Evolutionary conservation across 23 tunicate genomes (phyloP).

Genomic region (Phallusia fumigata): DNA sequence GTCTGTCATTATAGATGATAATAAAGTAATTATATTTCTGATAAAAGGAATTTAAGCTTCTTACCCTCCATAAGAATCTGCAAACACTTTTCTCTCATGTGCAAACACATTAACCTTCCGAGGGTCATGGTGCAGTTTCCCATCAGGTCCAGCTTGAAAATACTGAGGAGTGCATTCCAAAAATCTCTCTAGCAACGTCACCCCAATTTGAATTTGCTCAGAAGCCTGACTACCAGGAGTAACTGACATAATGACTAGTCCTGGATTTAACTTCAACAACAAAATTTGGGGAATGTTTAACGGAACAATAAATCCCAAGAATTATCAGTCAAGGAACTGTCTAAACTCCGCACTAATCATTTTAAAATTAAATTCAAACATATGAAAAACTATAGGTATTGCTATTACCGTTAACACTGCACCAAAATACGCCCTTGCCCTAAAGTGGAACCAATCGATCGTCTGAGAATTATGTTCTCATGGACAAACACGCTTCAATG

Average conservation of each 20-base stretch:
- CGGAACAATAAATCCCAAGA: too few species aligned
- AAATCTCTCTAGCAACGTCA: slow-evolving; percentile 69
- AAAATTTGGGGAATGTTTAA: too few species aligned
- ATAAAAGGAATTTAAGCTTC: not conserved
- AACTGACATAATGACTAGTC: slow-evolving; percentile 34
- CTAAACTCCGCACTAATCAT: too few species aligned
- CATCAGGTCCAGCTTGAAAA: slow-evolving; percentile 47
- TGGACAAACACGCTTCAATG: not conserved
- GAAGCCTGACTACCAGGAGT: slow-evolving; percentile 1
- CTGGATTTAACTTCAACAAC: not conserved
- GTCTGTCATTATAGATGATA: too few species aligned
- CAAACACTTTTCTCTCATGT: slow-evolving; percentile 60
- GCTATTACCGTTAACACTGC: too few species aligned
- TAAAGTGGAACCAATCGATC: too few species aligned
- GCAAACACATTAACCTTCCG: slow-evolving; percentile 79
- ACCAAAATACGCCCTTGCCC: too few species aligned
- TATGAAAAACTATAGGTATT: too few species aligned
- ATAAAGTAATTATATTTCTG: too few species aligned
- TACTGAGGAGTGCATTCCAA: slow-evolving; percentile 56
- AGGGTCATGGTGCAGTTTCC: slow-evolving; percentile 72
- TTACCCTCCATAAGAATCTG: slow-evolving; percentile 73
- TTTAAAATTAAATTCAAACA: too few species aligned
- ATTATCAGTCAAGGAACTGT: too few species aligned
- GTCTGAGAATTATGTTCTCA: too few species aligned
- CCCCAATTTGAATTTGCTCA: slow-evolving; percentile 43